Evolutionary conservation across 2,888 invertebrate species (phyloP).

Genomic region (Agonopterix arenella): DNA sequence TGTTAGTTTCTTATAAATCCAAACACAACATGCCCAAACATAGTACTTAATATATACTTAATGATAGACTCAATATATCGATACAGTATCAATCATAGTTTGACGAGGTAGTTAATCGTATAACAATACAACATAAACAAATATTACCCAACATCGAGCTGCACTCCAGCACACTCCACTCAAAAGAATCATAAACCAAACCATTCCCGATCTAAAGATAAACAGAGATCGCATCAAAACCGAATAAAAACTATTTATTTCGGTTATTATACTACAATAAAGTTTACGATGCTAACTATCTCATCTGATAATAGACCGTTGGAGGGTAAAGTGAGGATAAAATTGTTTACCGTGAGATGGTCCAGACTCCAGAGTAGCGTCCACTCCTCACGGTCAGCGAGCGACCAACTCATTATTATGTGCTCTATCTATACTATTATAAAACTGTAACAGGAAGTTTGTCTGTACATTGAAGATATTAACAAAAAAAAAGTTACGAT

Average conservation of each 20-base stretch:
- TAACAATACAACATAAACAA: neutral
- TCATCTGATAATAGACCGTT: conserved; percentile 48
- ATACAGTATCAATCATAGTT: too few relatives aligned
- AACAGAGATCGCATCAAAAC: conserved; percentile 57
- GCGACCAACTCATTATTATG: conserved; percentile 18
- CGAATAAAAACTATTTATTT: conserved; percentile 57
- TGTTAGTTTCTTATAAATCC: too few relatives aligned
- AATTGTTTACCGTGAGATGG: conserved; percentile 49
- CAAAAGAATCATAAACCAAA: conserved; percentile 29
- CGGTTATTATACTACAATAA: conserved; percentile 67
- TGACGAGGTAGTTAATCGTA: neutral
- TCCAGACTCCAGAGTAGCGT: neutral
- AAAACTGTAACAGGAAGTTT: too few relatives aligned
- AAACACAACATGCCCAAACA: too few relatives aligned
- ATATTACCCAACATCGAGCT: neutral
- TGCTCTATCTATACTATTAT: too few relatives aligned
- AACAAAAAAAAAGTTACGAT: too few relatives aligned
- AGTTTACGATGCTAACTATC: conserved; percentile 31
- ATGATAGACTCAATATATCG: too few relatives aligned
- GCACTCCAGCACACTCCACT: neutral
- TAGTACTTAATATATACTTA: too few relatives aligned
- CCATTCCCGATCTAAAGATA: conserved; percentile 52
- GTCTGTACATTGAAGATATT: too few relatives aligned
- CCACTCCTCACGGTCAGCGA: conserved; percentile 10
- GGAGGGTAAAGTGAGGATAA: conserved; percentile 14